Conservation (phyloP, 2,888 invertebrate species). For the Doris montereyensis region DNA sequence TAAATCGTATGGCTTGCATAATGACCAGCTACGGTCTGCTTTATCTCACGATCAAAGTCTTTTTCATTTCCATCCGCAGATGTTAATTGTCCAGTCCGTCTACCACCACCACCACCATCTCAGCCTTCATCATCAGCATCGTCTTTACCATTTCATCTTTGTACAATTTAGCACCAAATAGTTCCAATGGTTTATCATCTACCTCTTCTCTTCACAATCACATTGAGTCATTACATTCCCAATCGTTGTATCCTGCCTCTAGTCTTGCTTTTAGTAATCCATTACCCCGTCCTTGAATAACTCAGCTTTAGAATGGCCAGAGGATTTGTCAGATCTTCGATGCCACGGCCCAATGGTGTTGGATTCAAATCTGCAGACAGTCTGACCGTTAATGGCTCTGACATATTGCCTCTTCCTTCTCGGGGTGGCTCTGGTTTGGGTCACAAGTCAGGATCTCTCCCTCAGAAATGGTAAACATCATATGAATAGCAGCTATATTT, state of each 20-base stretch:
- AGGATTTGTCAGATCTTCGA: too few species aligned
- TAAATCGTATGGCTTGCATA: background rate
- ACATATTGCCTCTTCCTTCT: too few species aligned
- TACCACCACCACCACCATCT: background rate
- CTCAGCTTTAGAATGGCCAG: conserved; percentile 29
- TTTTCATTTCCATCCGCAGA: background rate
- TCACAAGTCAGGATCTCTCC: too few species aligned
- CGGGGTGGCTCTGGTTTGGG: too few species aligned
- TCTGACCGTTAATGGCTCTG: too few species aligned
- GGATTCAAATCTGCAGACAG: too few species aligned
- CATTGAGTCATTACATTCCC: background rate
- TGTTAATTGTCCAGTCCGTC: background rate
- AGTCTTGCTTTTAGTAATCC: background rate
- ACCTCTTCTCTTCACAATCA: background rate
- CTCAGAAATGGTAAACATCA: too few species aligned
- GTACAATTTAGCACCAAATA: background rate
- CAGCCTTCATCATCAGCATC: background rate
- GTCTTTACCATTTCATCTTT: background rate
- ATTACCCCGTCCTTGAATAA: conserved; percentile 20
- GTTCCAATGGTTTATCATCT: background rate
- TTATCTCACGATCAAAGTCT: background rate
- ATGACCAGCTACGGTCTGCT: background rate
- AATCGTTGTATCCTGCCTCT: background rate
- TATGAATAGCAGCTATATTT: too few species aligned
- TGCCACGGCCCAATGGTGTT: too few species aligned